Evolutionary conservation across 1,140 invertebrate species (phyloP).

Genomic region (Scaptomyza pallida): DNA sequence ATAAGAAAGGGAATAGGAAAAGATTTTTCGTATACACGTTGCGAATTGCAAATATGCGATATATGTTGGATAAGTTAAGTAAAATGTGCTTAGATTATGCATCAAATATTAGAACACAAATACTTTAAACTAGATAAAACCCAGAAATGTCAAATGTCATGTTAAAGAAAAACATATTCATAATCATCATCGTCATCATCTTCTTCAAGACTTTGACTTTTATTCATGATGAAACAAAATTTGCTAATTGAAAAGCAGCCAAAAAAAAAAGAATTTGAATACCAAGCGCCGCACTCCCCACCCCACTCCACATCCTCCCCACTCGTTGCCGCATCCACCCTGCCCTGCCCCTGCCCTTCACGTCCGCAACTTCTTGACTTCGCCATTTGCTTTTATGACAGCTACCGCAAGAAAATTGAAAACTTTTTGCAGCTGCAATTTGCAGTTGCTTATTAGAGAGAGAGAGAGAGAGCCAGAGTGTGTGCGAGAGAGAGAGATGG

Average conservation of each 20-base stretch:
- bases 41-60: constrained; percentile 3
- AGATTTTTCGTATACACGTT: neutral
- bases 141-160: too few species aligned
- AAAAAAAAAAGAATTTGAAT: constrained; percentile 54
- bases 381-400: constrained; percentile 64
- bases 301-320: too few species aligned
- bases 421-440: constrained; percentile 69
- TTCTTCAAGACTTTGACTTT: constrained; percentile 16
- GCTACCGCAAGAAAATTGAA: constrained; percentile 46
- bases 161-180: too few species aligned
- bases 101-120: too few species aligned
- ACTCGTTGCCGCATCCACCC: too few species aligned
- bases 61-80: too few species aligned
- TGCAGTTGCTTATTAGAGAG: constrained; percentile 38
- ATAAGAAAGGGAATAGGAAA: neutral
- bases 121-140: too few species aligned
- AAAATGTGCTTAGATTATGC: neutral
- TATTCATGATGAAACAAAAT: constrained; percentile 47
- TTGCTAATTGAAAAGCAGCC: constrained; percentile 41
- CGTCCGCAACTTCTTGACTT: constrained; percentile 31
- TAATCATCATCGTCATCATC: too few species aligned
- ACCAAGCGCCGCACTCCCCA: neutral
- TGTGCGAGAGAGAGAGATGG: constrained; percentile 1
- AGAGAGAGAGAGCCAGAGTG: neutral
- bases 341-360: too few species aligned